Base-by-base conservation (phyloP, 2,888 invertebrate genomes). In the Drosophila bunnanda region DNA sequence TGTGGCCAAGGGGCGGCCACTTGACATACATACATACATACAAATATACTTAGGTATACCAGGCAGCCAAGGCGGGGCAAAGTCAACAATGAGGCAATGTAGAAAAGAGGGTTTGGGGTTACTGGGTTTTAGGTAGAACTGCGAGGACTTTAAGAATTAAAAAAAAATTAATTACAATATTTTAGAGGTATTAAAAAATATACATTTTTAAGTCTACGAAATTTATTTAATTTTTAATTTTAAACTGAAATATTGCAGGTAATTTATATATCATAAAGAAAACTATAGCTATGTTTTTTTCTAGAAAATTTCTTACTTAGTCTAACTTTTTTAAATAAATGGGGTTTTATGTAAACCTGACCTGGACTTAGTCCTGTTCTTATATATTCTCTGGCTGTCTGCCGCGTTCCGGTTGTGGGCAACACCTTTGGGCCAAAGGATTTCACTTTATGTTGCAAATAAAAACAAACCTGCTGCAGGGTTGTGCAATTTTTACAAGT, bases 371-470 rank as follows among this genome's bases (percentile, higher is more conserved):
- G 59, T n/a, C 34, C 17, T 30, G 36, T 20, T 57, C 30, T 28
- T 46, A 44, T 30, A 61, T 36, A 34, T 61, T 52, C 36, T 54
- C 44, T 72, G 43, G 2, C 15, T 64, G 60, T 50, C 67, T 52
- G 75, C 71, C 80, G 80, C 76, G 70, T 80, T 85, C 80, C 82
- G 71, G 70, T 77, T 85, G 55, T 54, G 77, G 74, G 75, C 69
- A 76, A 82, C 88, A 87, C 88, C 88, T 83, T 82, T 82, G 79
- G 66, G 66, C 74, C 61, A 78, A 77, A 69, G 78, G 72, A 88
- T 75, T 85, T 82, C 58, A 77, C 38, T 30, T 54, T 15, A 66
- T 46, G 73, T 62, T 78, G 75, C 84, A 77, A 72, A 86, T 80
- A 86, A 83, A 80, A 77, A 72, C 71, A 69, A 78, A 72, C 73